A percentile compares a stretch with the other conserved stretches of the same genome.
Evolutionary conservation across 2,797 vertebrate species (phyloP).

Genomic region (Australoheros facetus): DNA sequence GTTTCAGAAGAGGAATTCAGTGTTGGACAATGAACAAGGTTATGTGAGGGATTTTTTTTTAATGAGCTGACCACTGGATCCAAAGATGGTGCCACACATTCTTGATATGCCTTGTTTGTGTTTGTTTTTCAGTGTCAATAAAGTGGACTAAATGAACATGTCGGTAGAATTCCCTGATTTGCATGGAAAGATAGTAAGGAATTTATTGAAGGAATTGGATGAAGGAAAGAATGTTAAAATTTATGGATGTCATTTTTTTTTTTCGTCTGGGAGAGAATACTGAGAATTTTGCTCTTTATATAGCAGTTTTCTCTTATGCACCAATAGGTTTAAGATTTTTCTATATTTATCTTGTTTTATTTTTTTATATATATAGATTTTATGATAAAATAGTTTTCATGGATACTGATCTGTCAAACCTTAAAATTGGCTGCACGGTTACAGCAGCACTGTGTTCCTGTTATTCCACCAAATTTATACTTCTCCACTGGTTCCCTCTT

Average conservation of each 20-base stretch:
- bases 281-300: neutral
- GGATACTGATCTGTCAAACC: neutral
- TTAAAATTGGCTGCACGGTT: neutral
- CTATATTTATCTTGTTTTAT: neutral
- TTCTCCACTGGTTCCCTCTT: slow-evolving; percentile 1
- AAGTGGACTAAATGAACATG: slow-evolving; percentile 2
- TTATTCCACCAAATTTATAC: slow-evolving; percentile 26
- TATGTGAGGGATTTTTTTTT: slow-evolving; percentile 42
- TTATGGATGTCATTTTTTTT: neutral
- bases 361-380: neutral
- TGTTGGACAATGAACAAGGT: slow-evolving; percentile 41
- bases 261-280: neutral
- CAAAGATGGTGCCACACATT: slow-evolving; percentile 26
- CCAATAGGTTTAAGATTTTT: neutral
- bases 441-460: neutral
- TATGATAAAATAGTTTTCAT: neutral
- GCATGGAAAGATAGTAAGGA: too few species aligned
- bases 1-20: slow-evolving; percentile 58
- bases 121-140: slow-evolving; percentile 36
- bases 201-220: neutral
- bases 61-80: slow-evolving; percentile 30
- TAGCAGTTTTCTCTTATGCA: neutral
- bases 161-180: slow-evolving; percentile 5
- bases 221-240: too few species aligned
- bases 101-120: slow-evolving; percentile 13